Evolutionary conservation across 1,140 invertebrate species (phyloP).

Genomic region (Eurosta solidaginis): DNA sequence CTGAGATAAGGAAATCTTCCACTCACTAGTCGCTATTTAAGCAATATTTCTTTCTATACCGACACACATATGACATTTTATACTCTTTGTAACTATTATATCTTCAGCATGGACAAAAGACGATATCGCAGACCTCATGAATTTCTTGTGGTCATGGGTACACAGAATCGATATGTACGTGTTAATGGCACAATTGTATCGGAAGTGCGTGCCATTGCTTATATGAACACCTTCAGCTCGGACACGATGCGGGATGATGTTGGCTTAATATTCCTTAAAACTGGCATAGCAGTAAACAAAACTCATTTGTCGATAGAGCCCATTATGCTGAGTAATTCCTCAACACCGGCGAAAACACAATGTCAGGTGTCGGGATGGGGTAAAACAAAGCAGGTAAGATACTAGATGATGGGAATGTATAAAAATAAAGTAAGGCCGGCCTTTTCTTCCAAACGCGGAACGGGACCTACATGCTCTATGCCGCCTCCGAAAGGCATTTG

Average conservation of each 20-base stretch:
- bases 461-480: too few species aligned
- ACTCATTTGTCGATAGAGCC: slow-evolving; percentile 41
- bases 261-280: slow-evolving; percentile 47
- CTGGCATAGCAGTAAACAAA: slow-evolving; percentile 22
- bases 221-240: slow-evolving; percentile 54
- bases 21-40: too few species aligned
- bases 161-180: slow-evolving; percentile 46
- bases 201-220: slow-evolving; percentile 50
- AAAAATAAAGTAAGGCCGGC: background rate
- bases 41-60: too few species aligned
- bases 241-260: slow-evolving; percentile 56
- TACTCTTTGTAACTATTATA: background rate
- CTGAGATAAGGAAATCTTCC: too few species aligned
- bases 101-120: slow-evolving; percentile 42
- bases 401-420: background rate
- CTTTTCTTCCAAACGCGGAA: too few species aligned
- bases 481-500: too few species aligned
- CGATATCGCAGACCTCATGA: slow-evolving; percentile 49
- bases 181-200: slow-evolving; percentile 48
- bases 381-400: slow-evolving; percentile 46
- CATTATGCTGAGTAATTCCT: slow-evolving; percentile 41
- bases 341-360: slow-evolving; percentile 35
- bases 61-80: too few species aligned
- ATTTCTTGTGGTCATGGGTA: slow-evolving; percentile 53
- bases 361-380: slow-evolving; percentile 57